These are phyloP conservation scores for Merodon equestris DNA, from an alignment of 2,888 invertebrate species.

Conservation along the genomic window DNA sequence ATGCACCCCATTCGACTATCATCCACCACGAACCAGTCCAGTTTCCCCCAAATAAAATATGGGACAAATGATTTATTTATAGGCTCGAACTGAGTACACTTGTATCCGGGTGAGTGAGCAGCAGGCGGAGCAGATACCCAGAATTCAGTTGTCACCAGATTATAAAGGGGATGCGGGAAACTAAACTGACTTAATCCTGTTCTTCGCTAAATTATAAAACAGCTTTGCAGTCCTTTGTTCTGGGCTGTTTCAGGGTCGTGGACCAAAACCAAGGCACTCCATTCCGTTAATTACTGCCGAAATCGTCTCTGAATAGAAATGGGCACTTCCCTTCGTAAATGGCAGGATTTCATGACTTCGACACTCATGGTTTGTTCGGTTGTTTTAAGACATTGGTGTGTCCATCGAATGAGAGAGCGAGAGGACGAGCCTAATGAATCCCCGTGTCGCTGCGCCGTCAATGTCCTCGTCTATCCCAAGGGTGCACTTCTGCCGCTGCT, in stretches of 20 bases:
- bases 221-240: constrained; percentile 24
- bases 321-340: constrained; percentile 9
- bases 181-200: constrained; percentile 14
- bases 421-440: background rate
- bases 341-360: constrained; percentile 39
- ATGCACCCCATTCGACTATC: no score
- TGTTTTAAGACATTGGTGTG: constrained; percentile 57
- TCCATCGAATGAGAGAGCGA: constrained; percentile 11
- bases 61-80: constrained; percentile 66
- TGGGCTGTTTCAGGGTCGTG: background rate
- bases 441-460: background rate
- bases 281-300: constrained; percentile 47
- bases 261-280: background rate
- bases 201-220: constrained; percentile 50
- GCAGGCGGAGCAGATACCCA: no score
- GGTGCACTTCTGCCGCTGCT: no score
- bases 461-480: background rate
- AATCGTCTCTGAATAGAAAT: constrained; percentile 35
- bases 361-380: constrained; percentile 2
- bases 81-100: constrained; percentile 25
- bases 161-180: no score
- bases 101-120: constrained; percentile 1
- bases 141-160: no score
- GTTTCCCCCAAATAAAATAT: constrained; percentile 59
- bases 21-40: constrained; percentile 1